A percentile compares a stretch with the other conserved stretches of the same genome.
phyloP scores from a whole-genome alignment of 2,888 invertebrate genomes.

The Drosophila nr. fundita region DNA sequence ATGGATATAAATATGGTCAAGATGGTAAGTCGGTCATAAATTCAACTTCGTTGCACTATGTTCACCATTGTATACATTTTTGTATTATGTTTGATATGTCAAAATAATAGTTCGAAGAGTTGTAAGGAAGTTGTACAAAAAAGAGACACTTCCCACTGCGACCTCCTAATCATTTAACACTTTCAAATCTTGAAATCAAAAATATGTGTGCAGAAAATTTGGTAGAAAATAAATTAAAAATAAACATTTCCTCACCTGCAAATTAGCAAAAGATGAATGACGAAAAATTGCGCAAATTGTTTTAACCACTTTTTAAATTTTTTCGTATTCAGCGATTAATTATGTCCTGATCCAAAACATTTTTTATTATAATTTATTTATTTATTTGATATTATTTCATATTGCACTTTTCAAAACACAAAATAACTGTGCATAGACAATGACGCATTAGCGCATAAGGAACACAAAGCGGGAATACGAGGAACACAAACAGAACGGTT shows the following conservation, averaged over 20 bases:
- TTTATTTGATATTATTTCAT: background rate
- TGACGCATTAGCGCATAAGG: conserved; percentile 7
- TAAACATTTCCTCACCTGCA: background rate
- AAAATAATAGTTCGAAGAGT: conserved; percentile 10
- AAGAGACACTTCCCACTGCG: background rate
- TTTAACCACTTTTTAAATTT: background rate
- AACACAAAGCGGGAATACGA: background rate
- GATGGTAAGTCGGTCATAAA: conserved; percentile 59
- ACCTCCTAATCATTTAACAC: background rate
- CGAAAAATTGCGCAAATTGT: background rate
- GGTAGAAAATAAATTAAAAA: background rate
- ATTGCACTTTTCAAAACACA: background rate
- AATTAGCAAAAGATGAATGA: background rate
- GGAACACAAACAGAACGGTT: conserved; percentile 22
- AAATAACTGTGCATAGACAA: conserved; percentile 21
- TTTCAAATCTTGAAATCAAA: background rate
- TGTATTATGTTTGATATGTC: conserved; percentile 22
- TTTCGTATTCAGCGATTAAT: background rate
- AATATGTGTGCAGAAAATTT: background rate
- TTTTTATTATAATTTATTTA: background rate
- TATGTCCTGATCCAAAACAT: background rate
- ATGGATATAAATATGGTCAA: conserved; percentile 23
- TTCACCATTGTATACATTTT: background rate
- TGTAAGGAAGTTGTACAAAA: background rate
- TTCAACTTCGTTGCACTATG: conserved; percentile 11